Evolutionary conservation across 2,888 invertebrate genomes (phyloP), one percentile per base, ranked within the genome.

Genomic region (Electrophaes corylata): DNA sequence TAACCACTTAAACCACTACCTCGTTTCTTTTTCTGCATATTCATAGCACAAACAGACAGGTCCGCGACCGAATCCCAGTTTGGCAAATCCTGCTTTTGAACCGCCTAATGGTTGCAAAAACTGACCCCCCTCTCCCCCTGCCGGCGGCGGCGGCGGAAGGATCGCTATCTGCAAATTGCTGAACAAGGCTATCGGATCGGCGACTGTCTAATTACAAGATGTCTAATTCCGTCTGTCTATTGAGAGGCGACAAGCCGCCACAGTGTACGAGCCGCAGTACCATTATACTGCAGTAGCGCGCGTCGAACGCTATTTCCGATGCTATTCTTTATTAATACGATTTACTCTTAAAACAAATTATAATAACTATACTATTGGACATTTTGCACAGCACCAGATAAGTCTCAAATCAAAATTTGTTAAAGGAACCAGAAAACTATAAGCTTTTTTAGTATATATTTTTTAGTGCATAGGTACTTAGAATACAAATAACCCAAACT

Each of bases 181-280:
- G 57, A 57, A 57, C 57, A 47, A 50, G 50, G 55, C 35, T 57
- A 60, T 53, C 56, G 51, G 62, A 53, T 60, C 61, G 64, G 52
- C 64, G 60, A 56, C 62, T 62, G 62, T 60, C 65, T 67, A 67
- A 67, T 67, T 66, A 64, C 65, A 57, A 54, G 45, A 62, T 54
- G 62, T 60, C 62, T 62, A 54, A 63, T 65, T 57, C 63, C 56
- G 50, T 23, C 55, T 61, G 56, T 60, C 64, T 61, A 62, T 66
- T 57, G 59, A 61, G 64, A 61, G 59, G 57, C 39, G 51, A 49
- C 53, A 41, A 39, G 46, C 16, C 8, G 52, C 0, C 50, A 47
- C 43, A 60, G 59, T 26, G 50, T 3, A 45, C 2, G 0, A 37
- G 50, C 49, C 40, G 23, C 5, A 16, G 10, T 37, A 37, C 6